Base-by-base conservation (phyloP, 1,140 invertebrate genomes). In the Frieseomelitta varia region DNA sequence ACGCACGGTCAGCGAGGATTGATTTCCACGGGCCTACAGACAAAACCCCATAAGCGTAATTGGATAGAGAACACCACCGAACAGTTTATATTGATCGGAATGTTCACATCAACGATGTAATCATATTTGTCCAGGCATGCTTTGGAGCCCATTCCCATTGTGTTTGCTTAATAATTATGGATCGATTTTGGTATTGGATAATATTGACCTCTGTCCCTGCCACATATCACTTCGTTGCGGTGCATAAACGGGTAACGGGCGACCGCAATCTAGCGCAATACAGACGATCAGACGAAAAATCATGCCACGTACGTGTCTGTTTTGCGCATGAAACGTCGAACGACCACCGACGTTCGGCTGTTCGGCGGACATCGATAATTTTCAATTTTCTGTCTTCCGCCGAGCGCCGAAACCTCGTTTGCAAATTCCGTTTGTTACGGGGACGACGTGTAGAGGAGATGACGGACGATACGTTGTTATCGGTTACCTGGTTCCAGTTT, bases 131-230 rank as follows among this genome's bases (percentile, higher is more conserved):
- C 83, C 88, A 88, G 88, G 87, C 79, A 88, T 84, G 88, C 88
- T 89, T 88, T 88, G 84, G 84, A 82, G 75, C 72, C 86, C 84
- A 72, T 86, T 88, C 14, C 84, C 84, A 76, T 86, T 85, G 80
- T 83, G 88, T 89, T 88, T 89, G 88, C 87, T 88, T 88, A 88
- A 88, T 88, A 88, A 88, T 88, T 88, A 88, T 88, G 82, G 87
- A 88, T 88, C 87, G 87, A 88, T 88, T 88, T 87, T 88, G 86
- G 73, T 65, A 76, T 73, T 84, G 87, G 87, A 88, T 88, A 88
- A 88, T 88, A 88, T 88, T 88, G 87, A 88, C 87, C 74, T 82
- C 80, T 65, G 86, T 74, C 63, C 71, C 77, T 78, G 82, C 82
- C 86, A 72, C 73, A 67, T 78, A 81, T 65, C 87, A 76, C 63